Evolutionary conservation across 2,113 vertebrate species (phyloP), one percentile per base, ranked within the genome.

Genomic region (Oreochromis niloticus): DNA sequence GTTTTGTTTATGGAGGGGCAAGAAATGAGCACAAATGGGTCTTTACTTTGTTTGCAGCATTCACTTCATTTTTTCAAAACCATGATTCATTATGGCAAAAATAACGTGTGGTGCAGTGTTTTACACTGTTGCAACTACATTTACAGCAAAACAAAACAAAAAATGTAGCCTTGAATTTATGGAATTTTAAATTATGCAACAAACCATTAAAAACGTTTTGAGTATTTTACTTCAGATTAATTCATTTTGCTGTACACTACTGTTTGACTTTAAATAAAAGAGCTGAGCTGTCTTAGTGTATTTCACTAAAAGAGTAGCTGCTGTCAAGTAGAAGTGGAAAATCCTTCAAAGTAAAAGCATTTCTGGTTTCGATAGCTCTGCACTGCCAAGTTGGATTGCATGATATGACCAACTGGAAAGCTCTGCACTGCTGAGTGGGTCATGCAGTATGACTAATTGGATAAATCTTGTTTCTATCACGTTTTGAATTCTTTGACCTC

Each of bases 401-500:
- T 63, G 6, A 36, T 36, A 63, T 63, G 9, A 36, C 59, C 59
- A 63, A 63, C 9, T 66, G 34, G 10, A 1, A n/a, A 66, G 61
- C 61, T 22, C 61, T 68, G 61, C 61, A 68, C 34, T 39, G 63
- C 19, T 63, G 17, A 63, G 59, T 3, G 32, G 17, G 59, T 36
- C 59, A 36, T 66, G 32, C 32, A 36, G 32, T 12, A 36, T 36
- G 61, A 1, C 2, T n/a, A 66, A 36, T 32, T 7, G 61, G 36
- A 41, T 41, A 22, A 68, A 41, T 8, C 3, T 39, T 14, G 36
- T 68, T 13, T 22, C 59, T 6, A 19, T 63, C 59, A 19, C 3
- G 4, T 14, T 41, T 68, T 0, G 11, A 41, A 41, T 68, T 68
- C 2, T 41, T 22, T 0, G 63, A 68, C 10, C 3, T 5, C 34